phyloP scores from a whole-genome alignment of 2,888 invertebrate species.

The Drosophila maculinotata region DNA sequence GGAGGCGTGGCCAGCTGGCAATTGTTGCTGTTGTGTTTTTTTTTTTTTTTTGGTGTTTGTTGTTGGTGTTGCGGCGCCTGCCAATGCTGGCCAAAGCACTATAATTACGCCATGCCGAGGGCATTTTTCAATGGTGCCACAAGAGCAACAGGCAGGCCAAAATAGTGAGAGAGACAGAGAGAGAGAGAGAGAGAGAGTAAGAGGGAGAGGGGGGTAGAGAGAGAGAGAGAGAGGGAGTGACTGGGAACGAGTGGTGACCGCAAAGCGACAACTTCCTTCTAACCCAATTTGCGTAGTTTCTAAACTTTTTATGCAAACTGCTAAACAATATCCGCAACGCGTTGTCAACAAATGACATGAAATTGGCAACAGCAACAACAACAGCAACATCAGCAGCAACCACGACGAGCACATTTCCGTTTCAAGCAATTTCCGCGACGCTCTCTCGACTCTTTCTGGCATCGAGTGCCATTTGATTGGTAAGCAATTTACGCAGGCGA shows the following conservation, averaged over 20 bases:
- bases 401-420: constrained; percentile 75
- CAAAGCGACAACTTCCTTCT: constrained; percentile 72
- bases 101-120: constrained; percentile 84
- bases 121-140: constrained; percentile 67
- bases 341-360: constrained; percentile 79
- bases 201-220: neutral
- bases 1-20: constrained; percentile 72
- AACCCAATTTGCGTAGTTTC: constrained; percentile 63
- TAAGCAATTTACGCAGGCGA: constrained; percentile 72
- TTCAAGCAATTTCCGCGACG: constrained; percentile 79
- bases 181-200: neutral
- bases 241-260: constrained; percentile 3
- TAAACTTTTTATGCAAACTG: constrained; percentile 69
- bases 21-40: constrained; percentile 44
- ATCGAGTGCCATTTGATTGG: constrained; percentile 72
- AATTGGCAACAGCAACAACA: constrained; percentile 66
- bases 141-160: constrained; percentile 40
- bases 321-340: constrained; percentile 78
- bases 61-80: constrained; percentile 64
- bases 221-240: neutral
- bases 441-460: constrained; percentile 44
- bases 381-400: constrained; percentile 29
- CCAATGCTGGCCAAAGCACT: constrained; percentile 80
- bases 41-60: too few relatives aligned
- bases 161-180: constrained; percentile 10